A percentile compares a stretch with the other conserved stretches of the same genome.
phyloP scores from a whole-genome alignment of 2,797 vertebrate species.

The Yasuhikotakia modesta region DNA sequence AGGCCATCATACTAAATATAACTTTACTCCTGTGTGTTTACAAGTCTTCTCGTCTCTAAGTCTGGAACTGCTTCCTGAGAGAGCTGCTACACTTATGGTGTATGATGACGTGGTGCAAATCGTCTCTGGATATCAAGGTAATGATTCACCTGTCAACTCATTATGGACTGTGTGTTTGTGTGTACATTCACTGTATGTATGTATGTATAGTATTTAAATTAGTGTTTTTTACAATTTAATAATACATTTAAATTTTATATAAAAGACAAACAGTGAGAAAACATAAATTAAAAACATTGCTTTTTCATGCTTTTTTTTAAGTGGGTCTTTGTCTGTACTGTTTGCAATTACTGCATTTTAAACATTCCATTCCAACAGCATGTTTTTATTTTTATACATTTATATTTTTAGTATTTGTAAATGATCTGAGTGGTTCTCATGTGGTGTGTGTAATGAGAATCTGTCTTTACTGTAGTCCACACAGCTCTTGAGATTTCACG shows the following conservation, averaged over 20 bases:
- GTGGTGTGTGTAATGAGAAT: slow-evolving; percentile 10
- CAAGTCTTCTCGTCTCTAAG: slow-evolving; percentile 97
- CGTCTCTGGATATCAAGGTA: slow-evolving; percentile 95
- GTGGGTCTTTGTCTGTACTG: slow-evolving; percentile 4
- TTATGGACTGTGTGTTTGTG: too few species aligned
- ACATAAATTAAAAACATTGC: too few species aligned
- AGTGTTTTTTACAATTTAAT: too few species aligned
- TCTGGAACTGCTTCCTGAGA: slow-evolving; percentile 92
- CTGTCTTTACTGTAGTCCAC: slow-evolving; percentile 13
- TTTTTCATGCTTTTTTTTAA: too few species aligned
- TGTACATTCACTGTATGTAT: too few species aligned
- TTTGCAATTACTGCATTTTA: neutral
- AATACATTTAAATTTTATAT: too few species aligned
- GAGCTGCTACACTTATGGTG: slow-evolving; percentile 93
- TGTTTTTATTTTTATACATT: too few species aligned
- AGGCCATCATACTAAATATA: neutral
- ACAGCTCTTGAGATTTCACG: slow-evolving; percentile 19
- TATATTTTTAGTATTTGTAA: neutral
- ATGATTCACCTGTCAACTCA: neutral
- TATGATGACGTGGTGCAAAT: slow-evolving; percentile 96
- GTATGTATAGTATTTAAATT: too few species aligned
- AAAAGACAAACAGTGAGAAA: too few species aligned
- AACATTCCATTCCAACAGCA: neutral
- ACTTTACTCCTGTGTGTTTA: slow-evolving; percentile 43
- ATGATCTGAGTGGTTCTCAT: neutral